A percentile compares a stretch with the other conserved stretches of the same genome.
Conservation (phyloP, 2,797 vertebrate species). For the Myotis pilosus region DNA sequence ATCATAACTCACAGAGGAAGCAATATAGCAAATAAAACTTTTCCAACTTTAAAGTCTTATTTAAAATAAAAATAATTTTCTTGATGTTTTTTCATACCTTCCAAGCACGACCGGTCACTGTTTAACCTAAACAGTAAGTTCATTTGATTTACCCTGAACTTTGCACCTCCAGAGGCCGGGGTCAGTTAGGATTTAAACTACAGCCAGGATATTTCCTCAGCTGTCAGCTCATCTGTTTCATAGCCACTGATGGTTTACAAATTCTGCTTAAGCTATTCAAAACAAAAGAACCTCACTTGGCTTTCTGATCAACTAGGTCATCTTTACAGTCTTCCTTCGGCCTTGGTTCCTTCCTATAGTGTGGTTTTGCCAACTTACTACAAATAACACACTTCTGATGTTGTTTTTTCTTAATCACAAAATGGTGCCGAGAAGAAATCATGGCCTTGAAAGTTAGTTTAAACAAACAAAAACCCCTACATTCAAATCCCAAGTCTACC, state of each 20-base stretch:
- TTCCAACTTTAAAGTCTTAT: slow-evolving; percentile 6
- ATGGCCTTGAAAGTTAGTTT: neutral
- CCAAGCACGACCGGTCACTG: slow-evolving; percentile 7
- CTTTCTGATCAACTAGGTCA: slow-evolving; percentile 14
- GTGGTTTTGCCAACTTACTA: slow-evolving; percentile 9
- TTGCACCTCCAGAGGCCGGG: slow-evolving; percentile 24
- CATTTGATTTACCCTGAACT: slow-evolving; percentile 21
- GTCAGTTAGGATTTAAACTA: slow-evolving; percentile 51
- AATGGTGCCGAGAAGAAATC: neutral
- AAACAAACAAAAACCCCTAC: slow-evolving; percentile 9
- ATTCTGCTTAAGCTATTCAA: slow-evolving; percentile 31
- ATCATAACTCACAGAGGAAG: slow-evolving; percentile 17
- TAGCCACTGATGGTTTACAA: neutral
- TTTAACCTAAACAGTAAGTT: slow-evolving; percentile 31
- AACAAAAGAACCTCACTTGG: slow-evolving; percentile 39
- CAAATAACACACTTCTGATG: neutral
- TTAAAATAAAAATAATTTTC: neutral
- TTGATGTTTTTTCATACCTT: slow-evolving; percentile 44
- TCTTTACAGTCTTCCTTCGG: slow-evolving; percentile 11
- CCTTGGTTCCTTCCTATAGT: neutral
- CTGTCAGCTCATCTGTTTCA: slow-evolving; percentile 32
- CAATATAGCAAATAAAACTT: slow-evolving; percentile 16
- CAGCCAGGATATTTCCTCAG: slow-evolving; percentile 38
- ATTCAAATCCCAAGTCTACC: slow-evolving; percentile 33
- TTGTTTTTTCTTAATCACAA: slow-evolving; percentile 37